Evolutionary conservation across 2,113 vertebrate species (phyloP).

Genomic region (Bubo blakistoni): DNA sequence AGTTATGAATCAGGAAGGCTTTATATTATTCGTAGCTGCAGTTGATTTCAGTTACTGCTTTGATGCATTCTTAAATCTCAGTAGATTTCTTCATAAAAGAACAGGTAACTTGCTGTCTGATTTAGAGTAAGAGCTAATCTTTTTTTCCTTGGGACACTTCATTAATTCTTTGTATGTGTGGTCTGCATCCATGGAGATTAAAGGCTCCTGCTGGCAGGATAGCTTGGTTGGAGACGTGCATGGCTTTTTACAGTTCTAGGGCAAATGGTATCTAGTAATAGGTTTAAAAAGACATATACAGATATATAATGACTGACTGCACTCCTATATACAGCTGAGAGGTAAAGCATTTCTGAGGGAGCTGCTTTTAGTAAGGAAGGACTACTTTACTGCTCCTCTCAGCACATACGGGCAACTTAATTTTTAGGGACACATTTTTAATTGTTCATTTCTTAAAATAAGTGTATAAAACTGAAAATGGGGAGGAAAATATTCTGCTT

Average conservation of each 20-base stretch:
- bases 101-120: neutral
- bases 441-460: neutral
- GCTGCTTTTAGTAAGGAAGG: neutral
- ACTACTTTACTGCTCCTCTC: neutral
- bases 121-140: neutral
- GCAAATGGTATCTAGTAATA: neutral
- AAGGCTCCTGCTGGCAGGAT: neutral
- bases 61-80: neutral
- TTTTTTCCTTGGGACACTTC: neutral
- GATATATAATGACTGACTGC: neutral
- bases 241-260: neutral
- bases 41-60: neutral
- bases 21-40: neutral
- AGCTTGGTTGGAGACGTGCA: neutral
- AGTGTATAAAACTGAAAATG: neutral
- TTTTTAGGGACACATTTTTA: neutral
- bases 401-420: neutral
- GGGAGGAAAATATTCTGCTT: neutral
- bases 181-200: neutral
- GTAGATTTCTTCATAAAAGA: neutral
- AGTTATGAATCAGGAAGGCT: neutral
- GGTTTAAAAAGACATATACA: neutral
- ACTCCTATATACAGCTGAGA: neutral
- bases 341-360: neutral
- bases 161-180: neutral